Conservation (phyloP, 2,888 invertebrate species). For the Lithophane semibrunnea region DNA sequence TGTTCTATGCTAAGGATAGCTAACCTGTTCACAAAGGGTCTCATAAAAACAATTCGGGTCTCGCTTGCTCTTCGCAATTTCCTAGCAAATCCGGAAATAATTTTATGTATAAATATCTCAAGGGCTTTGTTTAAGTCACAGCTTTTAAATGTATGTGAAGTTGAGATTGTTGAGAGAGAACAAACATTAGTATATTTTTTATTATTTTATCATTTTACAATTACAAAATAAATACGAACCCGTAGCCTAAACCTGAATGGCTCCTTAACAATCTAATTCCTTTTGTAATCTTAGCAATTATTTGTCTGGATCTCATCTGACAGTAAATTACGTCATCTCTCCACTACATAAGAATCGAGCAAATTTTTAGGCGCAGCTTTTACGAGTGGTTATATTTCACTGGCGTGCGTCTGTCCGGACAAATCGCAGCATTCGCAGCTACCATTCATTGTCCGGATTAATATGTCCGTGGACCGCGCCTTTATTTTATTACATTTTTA, state of each 20-base stretch:
- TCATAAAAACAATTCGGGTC: conserved; percentile 56
- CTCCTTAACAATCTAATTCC: conserved; percentile 63
- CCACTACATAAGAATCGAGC: conserved; percentile 61
- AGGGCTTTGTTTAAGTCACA: conserved; percentile 16
- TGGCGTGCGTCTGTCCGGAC: conserved; percentile 47
- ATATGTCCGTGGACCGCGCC: conserved; percentile 59
- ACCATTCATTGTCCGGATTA: conserved; percentile 67
- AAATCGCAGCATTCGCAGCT: conserved; percentile 59
- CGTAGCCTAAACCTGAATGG: conserved; percentile 1
- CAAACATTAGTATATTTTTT: not conserved
- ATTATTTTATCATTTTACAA: not conserved
- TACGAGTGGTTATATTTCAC: conserved; percentile 62
- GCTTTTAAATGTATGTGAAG: conserved; percentile 9
- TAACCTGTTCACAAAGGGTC: conserved; percentile 42
- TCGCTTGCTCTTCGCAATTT: conserved; percentile 48
- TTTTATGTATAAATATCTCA: conserved; percentile 43
- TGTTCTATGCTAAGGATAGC: conserved; percentile 23
- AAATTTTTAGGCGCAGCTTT: conserved; percentile 62
- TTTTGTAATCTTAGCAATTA: conserved; percentile 68
- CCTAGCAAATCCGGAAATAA: conserved; percentile 40
- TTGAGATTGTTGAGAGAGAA: not conserved
- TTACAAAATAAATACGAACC: conserved; percentile 2
- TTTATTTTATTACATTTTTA: conserved; percentile 61
- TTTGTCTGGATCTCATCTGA: conserved; percentile 68
- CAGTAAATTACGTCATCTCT: conserved; percentile 70